Base-by-base conservation (phyloP, 2,113 vertebrate species). In the Engraulis encrasicolus region DNA sequence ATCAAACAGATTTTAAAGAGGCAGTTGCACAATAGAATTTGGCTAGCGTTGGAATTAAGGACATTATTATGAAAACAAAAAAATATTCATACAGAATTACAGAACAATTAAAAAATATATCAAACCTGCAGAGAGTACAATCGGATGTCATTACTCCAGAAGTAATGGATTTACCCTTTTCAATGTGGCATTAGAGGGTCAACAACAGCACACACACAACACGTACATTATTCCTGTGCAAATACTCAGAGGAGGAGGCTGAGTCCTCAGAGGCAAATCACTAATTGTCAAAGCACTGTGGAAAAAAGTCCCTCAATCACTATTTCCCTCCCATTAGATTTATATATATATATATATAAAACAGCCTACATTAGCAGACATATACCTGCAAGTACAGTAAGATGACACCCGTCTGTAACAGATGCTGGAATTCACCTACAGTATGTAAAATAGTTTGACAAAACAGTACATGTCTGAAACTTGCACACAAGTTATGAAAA, bases 361-460 rank as follows among this genome's bases (percentile, higher is more conserved):
- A 31, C 27, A 66, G 58, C 31, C 58, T 66, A 74, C 66, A 74
- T 2, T 34, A 34, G 31, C 66, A 34, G 66, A 66, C 58, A 23
- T 66, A 23, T 66, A 66, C 27, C 58, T 74, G 66, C 54, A 58
- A 34, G 66, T 74, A 14, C 31, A 15, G 27, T 15, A 17, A 17
- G 66, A 74, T n/a, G n/a, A n/a, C 58, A 66, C 11, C 66, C 34
- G 66, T 34, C 66, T 74, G 23, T 15, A 74, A 74, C 66, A 74
- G 66, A 71, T 71, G 61, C 12, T 27, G 2, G 61, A 74, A 31
- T 74, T 74, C 1, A 34, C 34, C 27, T 74, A 74, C 66, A 74
- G 31, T 74, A 34, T 34, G 66, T 74, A 74, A 74, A 74, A 74
- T 74, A 34, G 66, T 34, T 74, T 71, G 61, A 71, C 27, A 71